Evolutionary conservation across 2,888 invertebrate species (phyloP).

Genomic region (Nebria salina): DNA sequence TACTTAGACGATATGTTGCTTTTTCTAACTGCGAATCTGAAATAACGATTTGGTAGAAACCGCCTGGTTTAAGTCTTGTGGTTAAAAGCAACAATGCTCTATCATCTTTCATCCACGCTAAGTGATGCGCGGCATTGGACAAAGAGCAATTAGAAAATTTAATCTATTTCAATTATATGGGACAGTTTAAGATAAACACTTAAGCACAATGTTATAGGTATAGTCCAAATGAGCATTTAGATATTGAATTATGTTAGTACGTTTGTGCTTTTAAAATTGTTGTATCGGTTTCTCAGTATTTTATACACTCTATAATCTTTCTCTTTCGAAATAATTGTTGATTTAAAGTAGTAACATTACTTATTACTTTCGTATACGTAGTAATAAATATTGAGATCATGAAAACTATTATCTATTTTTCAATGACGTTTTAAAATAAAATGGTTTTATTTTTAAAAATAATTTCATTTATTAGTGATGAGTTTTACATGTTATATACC

Average conservation of each 20-base stretch:
- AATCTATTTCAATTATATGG: conserved; percentile 17
- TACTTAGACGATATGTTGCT: no score
- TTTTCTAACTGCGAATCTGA: no score
- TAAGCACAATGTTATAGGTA: neutral
- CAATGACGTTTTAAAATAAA: no score
- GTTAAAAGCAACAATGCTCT: no score
- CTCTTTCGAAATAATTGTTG: neutral
- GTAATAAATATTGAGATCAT: neutral
- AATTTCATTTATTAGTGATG: no score
- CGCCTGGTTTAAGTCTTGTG: no score
- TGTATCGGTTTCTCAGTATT: neutral
- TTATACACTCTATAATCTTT: neutral
- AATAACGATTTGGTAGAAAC: no score
- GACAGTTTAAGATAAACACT: neutral
- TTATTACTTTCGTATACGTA: neutral
- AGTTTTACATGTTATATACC: neutral
- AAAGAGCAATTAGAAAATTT: neutral
- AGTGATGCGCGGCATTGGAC: neutral
- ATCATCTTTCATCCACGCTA: neutral
- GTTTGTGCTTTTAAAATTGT: neutral
- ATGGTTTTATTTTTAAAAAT: no score
- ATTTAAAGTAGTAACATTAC: neutral
- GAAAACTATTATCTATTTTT: no score
- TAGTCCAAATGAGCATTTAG: conserved; percentile 6
- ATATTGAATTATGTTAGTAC: neutral